Evolutionary conservation across 2,113 vertebrate genomes (phyloP), one percentile per base, ranked within the genome.

Genomic region (Nothobranchius kuhntae): DNA sequence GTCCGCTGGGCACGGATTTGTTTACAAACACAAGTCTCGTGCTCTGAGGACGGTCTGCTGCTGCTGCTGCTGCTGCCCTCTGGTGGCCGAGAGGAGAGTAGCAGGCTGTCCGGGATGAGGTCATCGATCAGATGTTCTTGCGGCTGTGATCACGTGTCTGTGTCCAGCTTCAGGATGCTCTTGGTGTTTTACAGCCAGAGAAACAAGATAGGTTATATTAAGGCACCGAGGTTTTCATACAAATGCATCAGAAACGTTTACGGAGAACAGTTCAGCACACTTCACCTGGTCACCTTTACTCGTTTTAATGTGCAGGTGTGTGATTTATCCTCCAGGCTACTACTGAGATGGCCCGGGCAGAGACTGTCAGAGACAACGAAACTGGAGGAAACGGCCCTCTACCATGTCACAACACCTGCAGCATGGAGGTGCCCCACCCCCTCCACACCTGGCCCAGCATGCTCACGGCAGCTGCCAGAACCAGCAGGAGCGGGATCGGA

Each of bases 11-110:
- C 87, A 71, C 78, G 82, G 88, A 89, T 93, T 90, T 93, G 92
- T 92, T 92, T 92, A 91, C 86, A 91, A 93, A 92, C 91, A 92
- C 15, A 14, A 24, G 73, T 81, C 84, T 79, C 71, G 84, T 67
- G 82, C 72, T 68, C 63, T 14, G 35, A 4, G 14, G 4, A 30
- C 21, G 21, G 21, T 21, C 21, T 21, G 21, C 1, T 21, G 21
- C 21, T n/a, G 69, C 36, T 0, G 13, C 0, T 6, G 59, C 26
- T 21, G 35, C 58, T 61, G 80, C 88, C 87, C 61, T 69, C 91
- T 83, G 17, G 74, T 61, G 90, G 86, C 11, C 14, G 14, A 58
- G 4, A 9, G 2, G 7, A 9, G 14, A 9, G 9, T 14, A 3
- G 24, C 8, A 30, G 30, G 30, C 30, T 30, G 30, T 30, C 30